Base-by-base conservation (phyloP, 2,888 invertebrate species). In the Helleia helle region DNA sequence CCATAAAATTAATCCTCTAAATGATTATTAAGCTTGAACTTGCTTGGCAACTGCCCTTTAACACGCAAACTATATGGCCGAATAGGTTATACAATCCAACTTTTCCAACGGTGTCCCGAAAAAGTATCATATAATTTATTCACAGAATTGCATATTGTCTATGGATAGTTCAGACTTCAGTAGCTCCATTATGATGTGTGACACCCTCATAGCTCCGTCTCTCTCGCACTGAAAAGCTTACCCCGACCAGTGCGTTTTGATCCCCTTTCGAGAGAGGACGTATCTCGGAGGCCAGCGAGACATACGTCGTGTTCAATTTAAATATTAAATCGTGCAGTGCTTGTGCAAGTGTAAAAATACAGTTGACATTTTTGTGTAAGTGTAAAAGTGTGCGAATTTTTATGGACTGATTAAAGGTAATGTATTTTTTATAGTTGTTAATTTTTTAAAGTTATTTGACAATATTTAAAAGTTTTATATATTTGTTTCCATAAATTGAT, bases 231-330 rank as follows among this genome's bases (percentile, higher is more conserved):
- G n/a, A 37, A 44, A 40, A 44, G 54, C 50, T 49, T 55, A 52
- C 54, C 56, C 52, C 62, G 61, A 60, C 61, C 68, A 77, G 76
- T 77, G 71, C 69, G 71, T 64, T 68, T 60, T 56, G 50, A 60
- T 52, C 54, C 56, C 44, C 48, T 56, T 54, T 44, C 48, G 50
- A 44, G 59, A 42, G 11, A 44, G 57, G 62, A 59, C 64, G 70
- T 48, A 47, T 46, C 41, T 36, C 38, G 37, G 43, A 48, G 25
- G 18, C 7, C 9, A 2, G n/a, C 25, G 13, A 29, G 11, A 30
- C 31, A 29, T 36, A 31, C 27, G 24, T 28, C 22, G 29, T 41
- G 27, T 26, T 39, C 38, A n/a, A n/a, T n/a, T n/a, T n/a, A n/a
- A n/a, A n/a, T n/a, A n/a, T n/a, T n/a, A n/a, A n/a, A n/a, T n/a